These are phyloP conservation scores for Echinometra lucunter DNA, from an alignment of 53 echinoderm and acorn worm genomes.

Conservation along the genomic window DNA sequence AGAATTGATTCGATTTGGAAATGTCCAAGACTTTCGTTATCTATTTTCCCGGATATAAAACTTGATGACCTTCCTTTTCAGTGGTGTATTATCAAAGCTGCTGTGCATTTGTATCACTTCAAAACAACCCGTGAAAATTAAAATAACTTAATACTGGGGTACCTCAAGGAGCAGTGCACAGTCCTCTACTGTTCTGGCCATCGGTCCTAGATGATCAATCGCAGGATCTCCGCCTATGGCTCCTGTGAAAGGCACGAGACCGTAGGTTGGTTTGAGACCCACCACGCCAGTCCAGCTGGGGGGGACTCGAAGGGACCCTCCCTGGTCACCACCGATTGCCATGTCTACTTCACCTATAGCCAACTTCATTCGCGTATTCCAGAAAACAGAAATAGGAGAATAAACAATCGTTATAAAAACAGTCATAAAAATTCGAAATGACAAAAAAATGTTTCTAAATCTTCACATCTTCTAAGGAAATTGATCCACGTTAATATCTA, in stretches of 20 bases:
- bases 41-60: too few relatives aligned
- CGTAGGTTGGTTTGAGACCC: slow-evolving; percentile 78
- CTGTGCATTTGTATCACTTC: background rate
- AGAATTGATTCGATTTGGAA: too few relatives aligned
- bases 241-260: slow-evolving; percentile 83
- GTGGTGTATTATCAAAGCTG: background rate
- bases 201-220: slow-evolving; percentile 74
- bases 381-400: background rate
- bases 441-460: too few relatives aligned
- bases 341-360: slow-evolving; percentile 73
- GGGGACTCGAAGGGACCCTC: slow-evolving; percentile 79
- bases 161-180: slow-evolving; percentile 87
- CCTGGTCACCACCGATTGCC: slow-evolving; percentile 85
- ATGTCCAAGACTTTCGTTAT: too few relatives aligned
- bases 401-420: background rate
- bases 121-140: background rate
- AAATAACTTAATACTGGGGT: background rate
- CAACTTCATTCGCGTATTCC: background rate
- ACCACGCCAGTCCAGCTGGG: slow-evolving; percentile 78
- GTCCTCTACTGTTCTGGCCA: slow-evolving; percentile 77
- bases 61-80: background rate
- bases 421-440: background rate
- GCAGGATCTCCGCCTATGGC: slow-evolving; percentile 60
- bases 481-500: too few relatives aligned
- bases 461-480: too few relatives aligned